Base-by-base conservation (phyloP, 2,797 vertebrate species). In the Tenualosa thibaudeaui region DNA sequence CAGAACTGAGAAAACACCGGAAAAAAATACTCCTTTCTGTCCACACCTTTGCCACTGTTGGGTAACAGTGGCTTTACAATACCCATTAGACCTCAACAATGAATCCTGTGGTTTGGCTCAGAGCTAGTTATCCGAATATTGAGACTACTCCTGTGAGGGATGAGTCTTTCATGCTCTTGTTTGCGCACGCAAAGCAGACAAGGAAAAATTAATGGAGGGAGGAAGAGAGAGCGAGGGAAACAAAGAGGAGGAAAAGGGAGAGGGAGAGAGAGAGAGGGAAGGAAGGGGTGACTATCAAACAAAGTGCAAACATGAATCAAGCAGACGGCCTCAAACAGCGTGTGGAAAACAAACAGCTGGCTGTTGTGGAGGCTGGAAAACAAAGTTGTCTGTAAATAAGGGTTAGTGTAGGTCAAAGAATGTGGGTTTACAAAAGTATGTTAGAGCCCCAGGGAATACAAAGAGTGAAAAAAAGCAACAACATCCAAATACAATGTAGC, bases 181-280 rank as follows among this genome's bases (percentile, higher is more conserved):
- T 78, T 78, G 37, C 40, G 40, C 71, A 82, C 49, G 53, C 49
- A 82, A 78, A 22, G 31, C n/a, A 82, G 81, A 82, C 49, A 53
- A 40, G 31, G 81, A 7, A 8, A 46, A 37, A 78, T 78, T 78
- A 78, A 78, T 81, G 81, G 81, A 84, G 56, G 54, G 3, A 85
- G 46, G 51, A 15, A 82, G 50, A 82, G 81, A 82, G 68, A 62
- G 24, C 81, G 81, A 53, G 68, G 71, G 83, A 82, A 43, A 65
- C 3, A 84, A 7, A 84, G n/a, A 84, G 24, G 62, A 24, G 62
- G 26, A 10, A 65, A 13, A 31, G 68, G 40, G 65, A 31, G 26
- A 68, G 65, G 17, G 31, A 71, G 65, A 2, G 1, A 17, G 17
- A 17, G 13, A 13, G 71, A 7, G 37, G 15, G 26, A 12, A 24